Evolutionary conservation across 1,140 invertebrate species (phyloP), one percentile per base, ranked within the genome.

Genomic region (Drosophila willistoni): DNA sequence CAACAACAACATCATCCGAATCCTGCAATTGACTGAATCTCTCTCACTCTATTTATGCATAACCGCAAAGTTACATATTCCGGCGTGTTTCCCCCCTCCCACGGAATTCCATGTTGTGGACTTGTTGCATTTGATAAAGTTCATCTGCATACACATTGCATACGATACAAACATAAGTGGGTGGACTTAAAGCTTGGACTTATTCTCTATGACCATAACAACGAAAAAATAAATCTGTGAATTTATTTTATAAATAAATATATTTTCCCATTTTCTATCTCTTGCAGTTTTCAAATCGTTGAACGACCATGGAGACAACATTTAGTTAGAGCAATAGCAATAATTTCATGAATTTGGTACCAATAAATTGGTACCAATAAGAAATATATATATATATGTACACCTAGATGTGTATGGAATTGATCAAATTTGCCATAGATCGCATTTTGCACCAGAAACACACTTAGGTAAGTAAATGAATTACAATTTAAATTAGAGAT

Each of bases 261-360:
- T 51, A n/a, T 13, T 55, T 25, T 25, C 22, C 41, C 57, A 7
- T 29, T 39, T 39, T 55, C 14, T 22, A 77, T 59, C 62, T 12
- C 17, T 87, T 87, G 4, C 82, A 85, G 82, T 78, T 81, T 69
- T 54, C 72, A 77, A 72, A 76, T 39, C 39, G 44, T 36, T 36
- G 51, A 54, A 22, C 56, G 19, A 7, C 51, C 22, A 63, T 66
- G 75, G 59, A 71, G 68, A 42, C 61, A 36, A 42, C 60, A 68
- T 14, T 22, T 51, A 22, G 17, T 51, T 22, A 51, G 44, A 14
- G 44, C 10, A 51, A 51, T 51, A 17, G 14, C 7, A 47, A 47
- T 29, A 47, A 19, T 47, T 19, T 1, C 14, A 47, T 47, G 44
- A 17, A 19, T 19, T 22, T 7, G 44, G 3, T 17, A 22, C 17